Evolutionary conservation across 2,888 invertebrate species (phyloP), one percentile per base, ranked within the genome.

Genomic region (Eupithecia inturbata): DNA sequence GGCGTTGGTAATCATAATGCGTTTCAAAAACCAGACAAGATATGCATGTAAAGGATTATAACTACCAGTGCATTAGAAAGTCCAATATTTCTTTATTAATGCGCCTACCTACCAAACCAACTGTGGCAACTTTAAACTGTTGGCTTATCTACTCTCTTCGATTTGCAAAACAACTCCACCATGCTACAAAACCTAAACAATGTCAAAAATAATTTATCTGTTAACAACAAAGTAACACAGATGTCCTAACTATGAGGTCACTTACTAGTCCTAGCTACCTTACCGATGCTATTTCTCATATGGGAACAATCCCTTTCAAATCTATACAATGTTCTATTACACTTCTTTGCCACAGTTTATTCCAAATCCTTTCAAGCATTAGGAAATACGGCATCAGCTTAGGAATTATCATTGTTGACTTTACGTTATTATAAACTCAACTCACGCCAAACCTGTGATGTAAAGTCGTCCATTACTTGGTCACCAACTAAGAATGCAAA

Each of bases 261-360:
- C 90, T 91, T 89, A 89, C 89, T 87, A 89, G 82, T 81, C 89
- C 91, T 92, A 92, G 86, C 91, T 92, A 92, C 85, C 87, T 89
- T 89, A 91, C 83, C 84, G 87, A 87, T 84, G 84, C 87, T 85
- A 85, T 85, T 84, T 86, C 84, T 82, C 81, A 74, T 81, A 72
- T 79, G 82, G 87, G 77, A 77, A 74, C 57, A 53, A 49, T 82
- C 82, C 80, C 83, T 77, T 80, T 80, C 82, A 82, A 82, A 81
- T 82, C 83, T 84, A 81, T 84, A 84, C 83, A 85, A 83, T 73
- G n/a, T 75, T 79, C 66, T 26, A 41, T 36, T 39, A 66, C 66
- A 36, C 64, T 76, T 67, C 78, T 78, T 79, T 77, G 82, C 79
- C 76, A 70, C 76, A 79, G 71, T 70, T 73, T 76, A 67, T 67